Conservation (phyloP, 2,113 vertebrate genomes). For the Gopherus flavomarginatus region DNA sequence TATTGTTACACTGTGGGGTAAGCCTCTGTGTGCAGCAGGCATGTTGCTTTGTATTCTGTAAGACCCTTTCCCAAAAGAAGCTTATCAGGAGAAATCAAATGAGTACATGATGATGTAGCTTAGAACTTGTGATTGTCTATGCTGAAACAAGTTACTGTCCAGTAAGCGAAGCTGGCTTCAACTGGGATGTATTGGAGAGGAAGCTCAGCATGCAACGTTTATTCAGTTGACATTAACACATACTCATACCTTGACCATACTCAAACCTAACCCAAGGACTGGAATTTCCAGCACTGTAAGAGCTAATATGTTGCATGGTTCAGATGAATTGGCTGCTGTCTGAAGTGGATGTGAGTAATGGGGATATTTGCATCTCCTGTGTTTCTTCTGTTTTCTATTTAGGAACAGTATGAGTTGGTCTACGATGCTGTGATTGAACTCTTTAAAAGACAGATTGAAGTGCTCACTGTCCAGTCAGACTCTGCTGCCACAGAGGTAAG, state of each 20-base stretch:
- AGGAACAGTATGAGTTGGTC: conserved; percentile 97
- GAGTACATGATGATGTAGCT: not conserved
- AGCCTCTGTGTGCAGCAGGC: not conserved
- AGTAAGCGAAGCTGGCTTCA: conserved; percentile 34
- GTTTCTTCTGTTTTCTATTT: not conserved
- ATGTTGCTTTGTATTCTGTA: not conserved
- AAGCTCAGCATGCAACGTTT: conserved; percentile 42
- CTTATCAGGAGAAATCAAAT: not conserved
- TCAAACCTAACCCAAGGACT: not conserved
- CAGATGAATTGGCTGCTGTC: not conserved
- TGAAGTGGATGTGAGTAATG: not conserved
- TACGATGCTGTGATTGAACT: conserved; percentile 87
- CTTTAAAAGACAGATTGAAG: conserved; percentile 86
- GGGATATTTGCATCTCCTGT: not conserved
- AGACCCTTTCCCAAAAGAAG: not conserved
- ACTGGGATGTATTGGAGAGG: conserved; percentile 11
- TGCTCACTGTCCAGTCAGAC: conserved; percentile 19
- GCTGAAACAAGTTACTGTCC: conserved; percentile 18
- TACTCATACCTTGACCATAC: not conserved
- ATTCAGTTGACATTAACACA: not conserved
- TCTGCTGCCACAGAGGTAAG: conserved; percentile 72
- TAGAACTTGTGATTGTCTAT: accelerated
- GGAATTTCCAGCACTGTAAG: not conserved
- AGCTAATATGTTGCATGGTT: not conserved
- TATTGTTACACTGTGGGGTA: not conserved